These are phyloP conservation scores for Asobara japonica DNA, from an alignment of 1,140 invertebrate genomes.

Conservation along the genomic window DNA sequence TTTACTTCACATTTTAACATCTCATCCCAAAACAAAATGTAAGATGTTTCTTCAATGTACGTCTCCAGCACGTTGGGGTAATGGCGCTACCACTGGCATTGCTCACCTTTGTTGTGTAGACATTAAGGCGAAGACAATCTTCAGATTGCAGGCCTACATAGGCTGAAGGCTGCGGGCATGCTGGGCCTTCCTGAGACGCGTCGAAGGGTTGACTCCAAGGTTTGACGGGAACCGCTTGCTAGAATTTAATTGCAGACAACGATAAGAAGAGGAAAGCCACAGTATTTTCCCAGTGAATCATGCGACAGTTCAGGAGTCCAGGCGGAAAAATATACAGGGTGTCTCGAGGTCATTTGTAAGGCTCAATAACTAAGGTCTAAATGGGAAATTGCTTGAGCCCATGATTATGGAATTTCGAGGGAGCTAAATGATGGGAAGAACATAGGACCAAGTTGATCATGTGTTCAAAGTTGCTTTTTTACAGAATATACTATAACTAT, in stretches of 20 bases:
- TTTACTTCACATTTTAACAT: constrained; percentile 14
- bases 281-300: background rate
- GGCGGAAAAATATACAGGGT: too few species aligned
- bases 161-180: constrained; percentile 47
- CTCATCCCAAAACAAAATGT: too few species aligned
- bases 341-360: too few species aligned
- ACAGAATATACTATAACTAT: too few species aligned
- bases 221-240: constrained; percentile 68
- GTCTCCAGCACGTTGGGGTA: background rate
- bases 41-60: too few species aligned
- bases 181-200: constrained; percentile 56
- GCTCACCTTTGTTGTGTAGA: constrained; percentile 69
- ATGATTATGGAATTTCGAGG: too few species aligned
- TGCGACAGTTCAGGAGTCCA: too few species aligned
- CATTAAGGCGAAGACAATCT: constrained; percentile 76
- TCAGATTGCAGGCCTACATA: constrained; percentile 60
- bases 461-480: too few species aligned
- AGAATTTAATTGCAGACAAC: constrained; percentile 25
- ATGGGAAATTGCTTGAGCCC: too few species aligned
- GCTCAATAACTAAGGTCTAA: too few species aligned
- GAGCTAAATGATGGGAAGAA: too few species aligned
- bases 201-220: constrained; percentile 64
- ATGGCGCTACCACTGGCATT: background rate
- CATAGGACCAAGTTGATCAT: too few species aligned
- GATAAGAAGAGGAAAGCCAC: background rate